Base-by-base conservation (phyloP, 2,797 vertebrate genomes). In the Microctenopoma lineatum region DNA sequence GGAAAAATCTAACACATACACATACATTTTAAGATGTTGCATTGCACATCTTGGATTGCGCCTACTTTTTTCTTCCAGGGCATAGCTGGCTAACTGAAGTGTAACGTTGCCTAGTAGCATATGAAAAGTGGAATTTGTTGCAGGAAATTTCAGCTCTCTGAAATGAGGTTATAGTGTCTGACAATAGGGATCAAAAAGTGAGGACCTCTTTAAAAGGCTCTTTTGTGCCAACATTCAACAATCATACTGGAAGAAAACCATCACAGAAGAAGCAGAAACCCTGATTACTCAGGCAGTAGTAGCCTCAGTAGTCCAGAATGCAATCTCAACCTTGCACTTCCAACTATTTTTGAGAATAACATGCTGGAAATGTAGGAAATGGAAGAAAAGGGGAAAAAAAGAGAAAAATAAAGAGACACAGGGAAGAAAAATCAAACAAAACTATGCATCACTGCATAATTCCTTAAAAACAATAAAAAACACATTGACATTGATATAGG, bases 101-200 rank as follows among this genome's bases (percentile, higher is more conserved):
- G 21, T 47, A 70, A 51, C 38, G 51, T 55, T 12, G 1, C 2
- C 51, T 42, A 52, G 29, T 18, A 26, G 25, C 38, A 46, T 18
- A 16, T 36, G 36, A 36, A 27, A 59, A 51, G 29, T 55, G 9
- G 50, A 51, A 55, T 59, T 64, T 72, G 18, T 41, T 41, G 27
- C 3, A 21, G 45, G 42, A 21, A 10, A 21, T 47, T 47, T 10
- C 18, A 12, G 16, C 54, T 29, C 73, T 75, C 46, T 21, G 50
- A 52, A 56, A 68, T 52, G 36, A 53, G 34, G 57, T 52, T 79
- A 58, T 39, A 29, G 45, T 47, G 38, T 47, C 39, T 57, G 34
- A n/a, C 27, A 36, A 13, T 15, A 34, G 54, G 47, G 25, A 70
- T 56, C 13, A 29, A 58, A 51, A 36, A 44, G 55, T 15, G 50